Base-by-base conservation (phyloP, 2,888 invertebrate species). In the Diaperis boleti region DNA sequence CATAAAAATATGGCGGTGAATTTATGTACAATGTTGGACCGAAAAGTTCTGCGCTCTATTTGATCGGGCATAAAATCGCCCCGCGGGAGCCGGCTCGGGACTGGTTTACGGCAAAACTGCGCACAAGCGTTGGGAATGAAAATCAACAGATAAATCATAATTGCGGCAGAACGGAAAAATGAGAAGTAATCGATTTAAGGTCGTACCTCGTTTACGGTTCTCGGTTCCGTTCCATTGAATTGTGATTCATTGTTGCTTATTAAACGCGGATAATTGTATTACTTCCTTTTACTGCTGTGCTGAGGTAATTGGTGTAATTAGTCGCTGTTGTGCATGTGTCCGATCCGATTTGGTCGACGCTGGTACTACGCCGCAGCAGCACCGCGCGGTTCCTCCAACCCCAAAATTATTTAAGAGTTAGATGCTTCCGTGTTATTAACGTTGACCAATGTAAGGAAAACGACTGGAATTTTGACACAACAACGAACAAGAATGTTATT, bases 11-110 rank as follows among this genome's bases (percentile, higher is more conserved):
- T 60, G 63, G 55, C 62, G 54, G 31, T 55, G 62, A 67, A 69
- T 64, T 66, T 64, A 67, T 59, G 59, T 31, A 31, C 39, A 29
- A 6, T 41, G 55, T 42, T 33, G 42, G 18, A 14, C 22, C 45
- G 14, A 57, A 63, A 68, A 68, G 56, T 69, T 68, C 70, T 68
- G 67, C 70, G 71, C 69, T 67, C 69, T 72, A 67, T 69, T 64
- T 31, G 13, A 39, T 18, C 37, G 8, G 52, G n/a, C n/a, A n/a
- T n/a, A n/a, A n/a, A n/a, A n/a, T n/a, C n/a, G n/a, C n/a, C n/a
- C n/a, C n/a, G n/a, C 18, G 50, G 50, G 67, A 68, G 66, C 64
- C 56, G 67, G n/a, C 69, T 66, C 68, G 67, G 47, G 50, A 50
- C 50, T 17, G 5, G 11, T 52, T 52, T 52, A 52, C 22, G 52